These are phyloP conservation scores for Caenorhabditis afra DNA, from an alignment of 2,888 invertebrate species.

Conservation along the genomic window DNA sequence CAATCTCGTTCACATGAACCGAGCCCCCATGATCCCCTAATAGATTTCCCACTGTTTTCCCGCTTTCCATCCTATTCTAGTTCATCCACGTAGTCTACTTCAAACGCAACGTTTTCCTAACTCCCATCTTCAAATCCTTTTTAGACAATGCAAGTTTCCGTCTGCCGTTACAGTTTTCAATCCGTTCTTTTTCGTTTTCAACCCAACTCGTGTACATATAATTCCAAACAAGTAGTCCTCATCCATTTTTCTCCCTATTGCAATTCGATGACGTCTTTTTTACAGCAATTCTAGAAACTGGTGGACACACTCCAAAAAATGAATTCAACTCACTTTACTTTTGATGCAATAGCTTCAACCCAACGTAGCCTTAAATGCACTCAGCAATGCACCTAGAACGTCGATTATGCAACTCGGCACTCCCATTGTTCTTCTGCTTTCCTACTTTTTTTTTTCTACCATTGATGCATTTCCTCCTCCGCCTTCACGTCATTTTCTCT, in stretches of 20 bases:
- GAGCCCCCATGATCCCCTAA: conserved; percentile 30
- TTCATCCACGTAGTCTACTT: conserved; percentile 42
- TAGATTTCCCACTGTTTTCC: not conserved
- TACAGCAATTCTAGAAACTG: conserved; percentile 63
- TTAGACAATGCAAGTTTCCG: not conserved
- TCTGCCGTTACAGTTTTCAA: too few species aligned
- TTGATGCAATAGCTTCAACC: conserved; percentile 57
- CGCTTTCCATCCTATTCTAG: conserved; percentile 36
- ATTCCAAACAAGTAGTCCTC: not conserved
- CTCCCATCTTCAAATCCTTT: conserved; percentile 11
- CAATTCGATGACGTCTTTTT: conserved; percentile 24
- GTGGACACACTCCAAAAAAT: conserved; percentile 43
- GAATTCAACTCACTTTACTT: conserved; percentile 36
- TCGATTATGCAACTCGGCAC: conserved; percentile 23
- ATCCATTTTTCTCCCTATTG: not conserved
- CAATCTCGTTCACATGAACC: conserved; percentile 60
- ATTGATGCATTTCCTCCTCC: conserved; percentile 5
- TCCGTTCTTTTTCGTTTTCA: too few species aligned
- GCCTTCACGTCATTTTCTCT: conserved; percentile 18
- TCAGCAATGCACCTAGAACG: conserved; percentile 52
- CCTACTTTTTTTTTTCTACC: conserved; percentile 10
- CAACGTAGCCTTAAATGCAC: conserved; percentile 55
- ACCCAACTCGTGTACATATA: conserved; percentile 49
- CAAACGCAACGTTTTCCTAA: conserved; percentile 3
- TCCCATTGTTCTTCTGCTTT: conserved; percentile 33